These are phyloP conservation scores for Hyposmocoma kahamanoa DNA, from an alignment of 1,140 invertebrate genomes.

Conservation along the genomic window DNA sequence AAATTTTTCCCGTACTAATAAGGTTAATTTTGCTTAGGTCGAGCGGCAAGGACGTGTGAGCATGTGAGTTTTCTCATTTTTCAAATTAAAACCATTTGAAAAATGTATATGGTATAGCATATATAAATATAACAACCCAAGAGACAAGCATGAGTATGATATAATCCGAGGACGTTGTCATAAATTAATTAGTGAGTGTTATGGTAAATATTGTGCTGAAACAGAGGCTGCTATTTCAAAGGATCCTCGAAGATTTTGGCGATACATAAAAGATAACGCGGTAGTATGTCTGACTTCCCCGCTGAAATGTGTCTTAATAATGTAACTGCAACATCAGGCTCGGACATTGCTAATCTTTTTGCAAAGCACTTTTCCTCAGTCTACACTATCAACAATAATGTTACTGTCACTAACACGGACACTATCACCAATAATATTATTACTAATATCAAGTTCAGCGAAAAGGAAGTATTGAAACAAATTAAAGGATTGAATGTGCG, in stretches of 20 bases:
- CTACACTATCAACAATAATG: not conserved
- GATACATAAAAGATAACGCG: conserved; percentile 9
- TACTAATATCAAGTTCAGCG: not conserved
- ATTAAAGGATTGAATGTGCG: conserved; percentile 6
- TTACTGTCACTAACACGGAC: not conserved
- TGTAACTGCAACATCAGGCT: not conserved
- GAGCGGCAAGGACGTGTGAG: too few species aligned
- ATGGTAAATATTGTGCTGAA: conserved; percentile 4
- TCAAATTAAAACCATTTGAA: too few species aligned
- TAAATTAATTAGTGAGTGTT: conserved; percentile 8
- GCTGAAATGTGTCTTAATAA: conserved; percentile 3
- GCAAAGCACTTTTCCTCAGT: not conserved
- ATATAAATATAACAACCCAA: conserved; percentile 3
- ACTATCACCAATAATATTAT: not conserved
- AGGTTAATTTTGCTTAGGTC: too few species aligned
- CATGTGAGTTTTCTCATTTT: too few species aligned
- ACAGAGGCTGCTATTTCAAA: conserved; percentile 9
- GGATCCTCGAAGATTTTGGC: conserved; percentile 12
- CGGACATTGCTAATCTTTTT: conserved; percentile 10
- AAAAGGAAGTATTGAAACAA: not conserved
- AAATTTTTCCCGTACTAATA: too few species aligned
- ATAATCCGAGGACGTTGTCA: conserved; percentile 8
- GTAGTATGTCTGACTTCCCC: not conserved
- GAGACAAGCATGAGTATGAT: conserved; percentile 11
- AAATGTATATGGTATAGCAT: too few species aligned